Base-by-base conservation (phyloP, 2,113 vertebrate species). In the Elephantulus edwardii region DNA sequence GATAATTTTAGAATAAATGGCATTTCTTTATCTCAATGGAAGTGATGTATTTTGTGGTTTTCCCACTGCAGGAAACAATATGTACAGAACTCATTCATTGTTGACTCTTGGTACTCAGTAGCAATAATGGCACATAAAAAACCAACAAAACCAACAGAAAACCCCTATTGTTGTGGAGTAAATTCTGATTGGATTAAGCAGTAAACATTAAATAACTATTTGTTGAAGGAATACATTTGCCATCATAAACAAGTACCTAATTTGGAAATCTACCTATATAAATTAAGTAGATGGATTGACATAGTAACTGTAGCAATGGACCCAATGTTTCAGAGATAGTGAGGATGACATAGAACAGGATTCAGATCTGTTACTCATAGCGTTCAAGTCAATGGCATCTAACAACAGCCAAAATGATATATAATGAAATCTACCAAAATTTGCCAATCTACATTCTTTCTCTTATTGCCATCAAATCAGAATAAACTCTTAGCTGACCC, bases 341-440 rank as follows among this genome's bases (percentile, higher is more conserved):
- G n/a, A n/a, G n/a, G n/a, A n/a, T n/a, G n/a, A n/a, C n/a, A n/a
- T n/a, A n/a, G n/a, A n/a, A n/a, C n/a, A n/a, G n/a, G n/a, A n/a
- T n/a, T n/a, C n/a, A n/a, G n/a, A n/a, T n/a, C n/a, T n/a, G n/a
- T n/a, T n/a, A n/a, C n/a, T n/a, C n/a, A n/a, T n/a, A n/a, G n/a
- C n/a, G n/a, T n/a, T n/a, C n/a, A n/a, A n/a, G n/a, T n/a, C n/a
- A n/a, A n/a, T n/a, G n/a, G n/a, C n/a, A n/a, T n/a, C n/a, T n/a
- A n/a, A n/a, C n/a, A n/a, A n/a, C n/a, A n/a, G n/a, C n/a, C n/a
- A n/a, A n/a, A n/a, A n/a, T n/a, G n/a, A n/a, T n/a, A n/a, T n/a
- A n/a, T n/a, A 20, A 68, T 48, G 85, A 93, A 88, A 91, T 75
- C 66, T 76, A 62, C 56, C 22, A 76, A 58, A 60, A 64, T 76